Percentiles rank a stretch among this genome's conserved stretches.
Conservation (phyloP, 2,888 invertebrate species). For the Sabatieria punctata region DNA sequence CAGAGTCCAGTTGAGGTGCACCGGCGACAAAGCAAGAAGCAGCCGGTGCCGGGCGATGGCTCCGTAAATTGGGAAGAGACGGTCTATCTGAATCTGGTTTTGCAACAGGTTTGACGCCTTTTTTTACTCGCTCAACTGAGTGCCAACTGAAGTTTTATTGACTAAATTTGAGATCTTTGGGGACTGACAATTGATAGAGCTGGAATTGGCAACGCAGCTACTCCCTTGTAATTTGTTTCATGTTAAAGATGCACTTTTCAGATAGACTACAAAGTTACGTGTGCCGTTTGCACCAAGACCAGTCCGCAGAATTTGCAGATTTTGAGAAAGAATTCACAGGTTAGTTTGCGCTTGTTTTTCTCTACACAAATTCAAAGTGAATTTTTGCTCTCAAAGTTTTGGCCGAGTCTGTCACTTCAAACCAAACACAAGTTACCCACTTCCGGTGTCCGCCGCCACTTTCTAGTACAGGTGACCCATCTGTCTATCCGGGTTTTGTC, state of each 20-base stretch:
- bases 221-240: background rate
- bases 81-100: slow-evolving; percentile 83
- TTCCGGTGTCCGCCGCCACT: too few species aligned
- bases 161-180: background rate
- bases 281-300: slow-evolving; percentile 92
- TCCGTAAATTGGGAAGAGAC: slow-evolving; percentile 99
- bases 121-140: background rate
- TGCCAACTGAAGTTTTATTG: background rate
- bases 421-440: too few species aligned
- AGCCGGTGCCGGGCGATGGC: slow-evolving; percentile 75
- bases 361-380: background rate
- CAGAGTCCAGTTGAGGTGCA: slow-evolving; percentile 81
- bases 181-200: background rate
- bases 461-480: too few species aligned
- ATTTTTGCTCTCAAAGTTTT: too few species aligned
- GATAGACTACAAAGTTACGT: slow-evolving; percentile 88
- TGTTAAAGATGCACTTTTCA: slow-evolving; percentile 21
- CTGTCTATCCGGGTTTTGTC: too few species aligned
- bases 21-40: slow-evolving; percentile 84
- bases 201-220: background rate
- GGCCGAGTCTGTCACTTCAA: too few species aligned
- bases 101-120: slow-evolving; percentile 68
- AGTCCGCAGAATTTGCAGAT: slow-evolving; percentile 94
- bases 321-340: slow-evolving; percentile 69
- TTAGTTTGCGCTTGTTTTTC: slow-evolving; percentile 27